Base-by-base conservation (phyloP, 2,888 invertebrate species). In the Clitarchus hookeri region DNA sequence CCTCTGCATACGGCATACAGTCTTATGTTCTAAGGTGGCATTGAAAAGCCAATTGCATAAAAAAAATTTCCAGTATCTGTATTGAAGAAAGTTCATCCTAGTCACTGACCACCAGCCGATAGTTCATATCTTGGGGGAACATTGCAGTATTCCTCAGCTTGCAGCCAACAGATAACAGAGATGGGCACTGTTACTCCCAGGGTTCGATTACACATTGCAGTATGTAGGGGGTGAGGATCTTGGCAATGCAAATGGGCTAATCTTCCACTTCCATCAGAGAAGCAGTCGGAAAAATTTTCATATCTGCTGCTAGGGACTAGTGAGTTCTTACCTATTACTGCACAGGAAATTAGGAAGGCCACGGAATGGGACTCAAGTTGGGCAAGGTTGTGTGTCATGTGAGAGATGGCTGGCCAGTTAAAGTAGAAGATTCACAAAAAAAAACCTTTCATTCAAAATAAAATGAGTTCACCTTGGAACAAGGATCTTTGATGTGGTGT, bases 31-130 rank as follows among this genome's bases (percentile, higher is more conserved):
- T 9, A 87, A 0, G 84, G 89, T 85, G 87, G 86, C 13, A 82
- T 84, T 16, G 88, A 88, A 65, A 85, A 83, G 84, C 88, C n/a
- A n/a, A n/a, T n/a, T n/a, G n/a, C n/a, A n/a, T 25, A 88, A 87
- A 84, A 85, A 86, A 11, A 89, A 89, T 44, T 87, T 88, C 27
- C 88, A 88, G 44, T 90, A 89, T 84, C 11, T 90, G 3, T 89
- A 85, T 84, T 89, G 89, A 0, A 65, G 88, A 12, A 26, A 84
- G 12, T 89, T 91, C 83, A 89, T 87, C 0, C 87, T 91, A 6
- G 27, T 90, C 19, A 92, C 91, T 0, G 91, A 92, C 88, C 90
- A 91, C 86, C 89, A 91, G 86, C 91, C 92, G 2, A 87, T 92
- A 11, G 88, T 88, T 11, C 88, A 89, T 12, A 90, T 92, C 79